Evolutionary conservation across 1,140 invertebrate genomes (phyloP).

Genomic region (Atta cephalotes): DNA sequence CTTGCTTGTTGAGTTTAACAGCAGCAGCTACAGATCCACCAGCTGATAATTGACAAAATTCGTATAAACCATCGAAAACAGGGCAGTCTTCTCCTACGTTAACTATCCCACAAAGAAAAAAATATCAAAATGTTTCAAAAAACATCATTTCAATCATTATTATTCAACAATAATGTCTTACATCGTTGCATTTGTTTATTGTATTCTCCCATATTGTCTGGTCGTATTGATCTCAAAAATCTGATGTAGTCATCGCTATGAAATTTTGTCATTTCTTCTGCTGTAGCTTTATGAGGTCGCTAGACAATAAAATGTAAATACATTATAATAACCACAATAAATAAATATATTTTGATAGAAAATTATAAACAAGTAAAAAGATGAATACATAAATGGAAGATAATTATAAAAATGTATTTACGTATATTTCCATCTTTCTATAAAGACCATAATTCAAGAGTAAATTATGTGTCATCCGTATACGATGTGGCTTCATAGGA

Average conservation of each 20-base stretch:
- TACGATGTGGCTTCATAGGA: slow-evolving; percentile 99
- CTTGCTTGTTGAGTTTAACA: slow-evolving; percentile 98
- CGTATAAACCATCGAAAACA: slow-evolving; percentile 98
- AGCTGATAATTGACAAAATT: slow-evolving; percentile 99
- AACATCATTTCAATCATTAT: slow-evolving; percentile 85
- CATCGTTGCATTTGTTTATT: slow-evolving; percentile 99
- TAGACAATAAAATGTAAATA: slow-evolving; percentile 83
- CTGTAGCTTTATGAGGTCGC: slow-evolving; percentile 99
- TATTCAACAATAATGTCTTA: slow-evolving; percentile 89
- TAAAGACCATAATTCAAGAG: slow-evolving; percentile 99
- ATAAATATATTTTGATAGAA: slow-evolving; percentile 91
- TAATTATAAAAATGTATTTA: slow-evolving; percentile 86
- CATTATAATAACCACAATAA: slow-evolving; percentile 91
- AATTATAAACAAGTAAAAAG: slow-evolving; percentile 97
- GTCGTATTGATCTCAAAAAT: slow-evolving; percentile 98
- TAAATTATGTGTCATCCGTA: slow-evolving; percentile 99
- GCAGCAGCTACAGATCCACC: slow-evolving; percentile 99
- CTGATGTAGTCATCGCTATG: slow-evolving; percentile 99
- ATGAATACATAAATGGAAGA: slow-evolving; percentile 50
- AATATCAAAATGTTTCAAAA: slow-evolving; percentile 92
- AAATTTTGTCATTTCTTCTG: slow-evolving; percentile 99
- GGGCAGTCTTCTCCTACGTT: slow-evolving; percentile 99
- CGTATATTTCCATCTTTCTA: slow-evolving; percentile 99
- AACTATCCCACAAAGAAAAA: slow-evolving; percentile 90
- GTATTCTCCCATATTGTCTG: slow-evolving; percentile 99